These are phyloP conservation scores for Serilophus lunatus DNA, from an alignment of 2,113 vertebrate genomes.

Conservation along the genomic window DNA sequence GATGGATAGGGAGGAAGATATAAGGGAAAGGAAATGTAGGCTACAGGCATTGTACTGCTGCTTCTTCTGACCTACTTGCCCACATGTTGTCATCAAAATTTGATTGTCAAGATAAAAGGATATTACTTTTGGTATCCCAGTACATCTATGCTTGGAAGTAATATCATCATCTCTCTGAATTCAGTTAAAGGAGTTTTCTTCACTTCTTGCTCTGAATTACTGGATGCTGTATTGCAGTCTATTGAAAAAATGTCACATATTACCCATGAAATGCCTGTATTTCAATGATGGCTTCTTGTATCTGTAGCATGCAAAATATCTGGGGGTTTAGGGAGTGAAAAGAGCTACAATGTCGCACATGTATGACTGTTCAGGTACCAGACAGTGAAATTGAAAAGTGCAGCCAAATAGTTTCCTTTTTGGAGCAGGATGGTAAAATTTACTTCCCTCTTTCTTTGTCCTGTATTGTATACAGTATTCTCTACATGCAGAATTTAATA, in stretches of 20 bases:
- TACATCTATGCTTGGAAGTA: neutral
- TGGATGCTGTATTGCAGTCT: neutral
- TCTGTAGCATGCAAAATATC: neutral
- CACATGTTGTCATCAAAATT: neutral
- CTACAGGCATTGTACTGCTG: neutral
- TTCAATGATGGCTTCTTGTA: neutral
- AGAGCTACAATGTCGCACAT: neutral
- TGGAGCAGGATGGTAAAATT: neutral
- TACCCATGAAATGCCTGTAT: neutral
- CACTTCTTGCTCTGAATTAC: neutral
- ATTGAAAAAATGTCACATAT: neutral
- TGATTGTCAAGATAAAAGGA: neutral
- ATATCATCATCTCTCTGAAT: neutral
- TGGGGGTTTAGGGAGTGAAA: neutral
- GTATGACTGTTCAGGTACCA: neutral
- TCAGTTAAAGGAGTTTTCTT: slow-evolving; percentile 9
- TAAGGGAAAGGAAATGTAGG: neutral
- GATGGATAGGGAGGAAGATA: neutral
- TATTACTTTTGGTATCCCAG: neutral
- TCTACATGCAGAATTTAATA: neutral
- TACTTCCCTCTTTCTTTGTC: neutral
- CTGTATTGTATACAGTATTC: neutral
- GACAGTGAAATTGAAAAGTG: neutral
- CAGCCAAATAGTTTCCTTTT: neutral
- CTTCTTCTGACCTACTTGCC: neutral